phyloP scores from a whole-genome alignment of 92 coral and sea anemone genomes.

The Paragorgia papillata region DNA sequence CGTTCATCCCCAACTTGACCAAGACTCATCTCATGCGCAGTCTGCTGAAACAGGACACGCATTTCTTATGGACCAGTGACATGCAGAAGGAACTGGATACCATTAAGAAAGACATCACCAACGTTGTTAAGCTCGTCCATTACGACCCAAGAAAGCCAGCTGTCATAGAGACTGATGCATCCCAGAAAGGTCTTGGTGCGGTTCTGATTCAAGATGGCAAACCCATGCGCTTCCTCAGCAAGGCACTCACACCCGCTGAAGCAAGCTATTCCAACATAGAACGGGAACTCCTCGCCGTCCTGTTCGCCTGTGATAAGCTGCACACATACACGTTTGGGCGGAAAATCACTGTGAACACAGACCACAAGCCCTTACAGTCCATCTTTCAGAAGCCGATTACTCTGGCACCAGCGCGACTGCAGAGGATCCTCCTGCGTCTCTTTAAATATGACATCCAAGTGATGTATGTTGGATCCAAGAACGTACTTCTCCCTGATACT shows the following conservation, averaged over 20 bases:
- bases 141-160: constrained; percentile 15
- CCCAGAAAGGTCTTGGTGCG: constrained; percentile 28
- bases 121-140: constrained; percentile 53
- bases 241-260: constrained; percentile 8
- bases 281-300: constrained; percentile 24
- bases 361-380: too few relatives aligned
- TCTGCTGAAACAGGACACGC: constrained; percentile 63
- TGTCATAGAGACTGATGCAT: background rate
- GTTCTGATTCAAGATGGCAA: too few relatives aligned
- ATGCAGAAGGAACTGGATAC: constrained; percentile 67
- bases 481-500: too few relatives aligned
- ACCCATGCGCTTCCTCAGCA: constrained; percentile 37
- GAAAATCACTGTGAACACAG: constrained; percentile 38
- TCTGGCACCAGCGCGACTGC: constrained; percentile 57
- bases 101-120: constrained; percentile 62
- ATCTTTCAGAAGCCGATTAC: constrained; percentile 23
- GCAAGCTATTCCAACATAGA: constrained; percentile 21
- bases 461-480: too few relatives aligned
- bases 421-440: constrained; percentile 52
- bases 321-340: constrained; percentile 33
- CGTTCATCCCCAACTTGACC: constrained; percentile 48
- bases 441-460: constrained; percentile 55
- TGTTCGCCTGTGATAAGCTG: constrained; percentile 39
- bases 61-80: constrained; percentile 65
- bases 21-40: constrained; percentile 58